These are phyloP conservation scores for Nomada lathburiana DNA, from an alignment of 2,888 invertebrate species.

Conservation along the genomic window DNA sequence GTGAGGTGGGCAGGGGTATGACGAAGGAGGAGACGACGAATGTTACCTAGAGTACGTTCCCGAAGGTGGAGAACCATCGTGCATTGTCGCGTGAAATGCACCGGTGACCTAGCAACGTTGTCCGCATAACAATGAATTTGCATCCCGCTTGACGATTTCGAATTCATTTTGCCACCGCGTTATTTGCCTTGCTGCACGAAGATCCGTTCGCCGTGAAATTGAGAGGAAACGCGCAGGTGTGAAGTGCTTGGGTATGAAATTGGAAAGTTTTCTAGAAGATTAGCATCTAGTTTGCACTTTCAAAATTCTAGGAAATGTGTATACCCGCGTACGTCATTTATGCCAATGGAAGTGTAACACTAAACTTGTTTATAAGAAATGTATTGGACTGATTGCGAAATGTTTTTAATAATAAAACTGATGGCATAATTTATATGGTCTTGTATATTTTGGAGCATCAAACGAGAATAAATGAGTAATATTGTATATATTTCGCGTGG, in stretches of 20 bases:
- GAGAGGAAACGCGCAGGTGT: not conserved
- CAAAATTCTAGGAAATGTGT: too few relatives aligned
- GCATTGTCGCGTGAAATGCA: slow-evolving; percentile 41
- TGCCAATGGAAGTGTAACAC: too few relatives aligned
- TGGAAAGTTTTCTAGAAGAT: not conserved
- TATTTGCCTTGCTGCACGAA: not conserved
- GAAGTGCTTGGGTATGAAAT: not conserved
- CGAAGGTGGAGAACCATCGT: not conserved
- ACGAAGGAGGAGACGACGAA: not conserved
- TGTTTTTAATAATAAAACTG: too few relatives aligned
- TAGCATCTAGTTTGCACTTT: too few relatives aligned
- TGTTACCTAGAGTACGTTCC: not conserved
- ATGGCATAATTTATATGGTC: too few relatives aligned
- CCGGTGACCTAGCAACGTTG: slow-evolving; percentile 47
- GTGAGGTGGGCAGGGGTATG: not conserved
- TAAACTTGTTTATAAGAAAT: too few relatives aligned
- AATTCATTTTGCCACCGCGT: slow-evolving; percentile 7
- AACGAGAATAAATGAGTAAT: too few relatives aligned
- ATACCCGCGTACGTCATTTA: too few relatives aligned
- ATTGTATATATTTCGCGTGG: too few relatives aligned
- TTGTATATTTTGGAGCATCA: too few relatives aligned
- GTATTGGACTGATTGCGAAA: too few relatives aligned
- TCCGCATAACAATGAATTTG: slow-evolving; percentile 36
- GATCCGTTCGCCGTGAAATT: not conserved
- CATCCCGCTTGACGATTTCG: slow-evolving; percentile 9